A percentile compares a stretch with the other conserved stretches of the same genome.
These are phyloP conservation scores for Apodemus speciosus DNA, from an alignment of 2,113 vertebrate species.

Conservation along the genomic window DNA sequence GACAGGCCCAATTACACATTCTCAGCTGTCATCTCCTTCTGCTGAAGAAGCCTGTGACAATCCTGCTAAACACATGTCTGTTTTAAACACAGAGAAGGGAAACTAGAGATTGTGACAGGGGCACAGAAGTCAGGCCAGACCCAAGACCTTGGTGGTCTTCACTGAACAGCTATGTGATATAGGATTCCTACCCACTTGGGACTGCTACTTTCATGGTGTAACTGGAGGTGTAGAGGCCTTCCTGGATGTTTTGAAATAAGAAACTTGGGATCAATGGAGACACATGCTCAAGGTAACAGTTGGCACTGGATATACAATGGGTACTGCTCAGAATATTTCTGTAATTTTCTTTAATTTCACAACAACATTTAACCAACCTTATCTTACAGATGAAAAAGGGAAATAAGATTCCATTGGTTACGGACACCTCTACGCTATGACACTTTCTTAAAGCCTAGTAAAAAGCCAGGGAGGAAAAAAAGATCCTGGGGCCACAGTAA, in stretches of 20 bases:
- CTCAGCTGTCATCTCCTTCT: not conserved
- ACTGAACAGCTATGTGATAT: not conserved
- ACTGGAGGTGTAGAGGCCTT: not conserved
- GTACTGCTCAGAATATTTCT: not conserved
- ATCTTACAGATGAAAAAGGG: not conserved
- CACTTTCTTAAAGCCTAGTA: not conserved
- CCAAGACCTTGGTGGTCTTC: not conserved
- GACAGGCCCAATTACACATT: not conserved
- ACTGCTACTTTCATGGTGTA: not conserved
- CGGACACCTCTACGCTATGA: not conserved
- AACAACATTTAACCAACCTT: not conserved
- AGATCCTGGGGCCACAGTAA: not conserved
- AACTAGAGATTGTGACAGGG: not conserved
- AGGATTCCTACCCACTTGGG: not conserved
- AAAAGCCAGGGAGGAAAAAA: not conserved
- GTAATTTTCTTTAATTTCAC: not conserved
- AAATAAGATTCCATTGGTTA: not conserved
- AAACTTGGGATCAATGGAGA: not conserved
- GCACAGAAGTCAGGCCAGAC: not conserved
- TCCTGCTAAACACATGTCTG: not conserved
- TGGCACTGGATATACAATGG: not conserved
- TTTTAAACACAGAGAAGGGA: not conserved
- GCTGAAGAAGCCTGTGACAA: not conserved
- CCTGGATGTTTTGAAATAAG: not conserved
- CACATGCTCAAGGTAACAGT: not conserved